Percentiles rank a stretch among this genome's conserved stretches.
phyloP scores from a whole-genome alignment of 2,888 invertebrate genomes.

The Acronicta psi region DNA sequence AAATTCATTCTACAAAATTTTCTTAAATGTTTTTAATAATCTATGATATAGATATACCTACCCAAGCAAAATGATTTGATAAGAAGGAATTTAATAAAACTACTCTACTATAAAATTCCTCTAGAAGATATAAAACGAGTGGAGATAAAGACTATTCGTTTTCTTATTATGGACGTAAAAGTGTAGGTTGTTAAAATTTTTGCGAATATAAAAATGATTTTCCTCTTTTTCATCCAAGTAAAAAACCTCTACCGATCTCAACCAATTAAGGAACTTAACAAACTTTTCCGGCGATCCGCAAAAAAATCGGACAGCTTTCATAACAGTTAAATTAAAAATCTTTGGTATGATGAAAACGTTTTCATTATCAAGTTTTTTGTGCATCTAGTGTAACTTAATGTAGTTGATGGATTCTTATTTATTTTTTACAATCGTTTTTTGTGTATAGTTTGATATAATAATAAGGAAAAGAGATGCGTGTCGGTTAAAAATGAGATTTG shows the following conservation, averaged over 20 bases:
- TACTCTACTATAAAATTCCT: background rate
- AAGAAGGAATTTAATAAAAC: too few relatives aligned
- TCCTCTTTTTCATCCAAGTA: conserved; percentile 7
- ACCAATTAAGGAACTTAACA: conserved; percentile 30
- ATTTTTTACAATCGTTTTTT: conserved; percentile 22
- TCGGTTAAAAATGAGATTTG: background rate
- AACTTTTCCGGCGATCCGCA: conserved; percentile 26
- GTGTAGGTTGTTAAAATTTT: background rate
- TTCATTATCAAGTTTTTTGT: conserved; percentile 26
- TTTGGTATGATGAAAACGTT: conserved; percentile 37
- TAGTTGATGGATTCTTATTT: conserved; percentile 26
- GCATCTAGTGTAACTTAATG: conserved; percentile 5
- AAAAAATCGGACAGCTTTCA: conserved; percentile 21
- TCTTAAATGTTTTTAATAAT: too few relatives aligned
- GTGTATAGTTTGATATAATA: conserved; percentile 28
- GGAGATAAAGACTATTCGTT: background rate
- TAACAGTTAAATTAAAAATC: conserved; percentile 38
- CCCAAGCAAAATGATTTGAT: too few relatives aligned
- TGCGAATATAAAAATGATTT: background rate
- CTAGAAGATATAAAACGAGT: background rate
- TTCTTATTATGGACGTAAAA: background rate
- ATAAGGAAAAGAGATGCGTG: conserved; percentile 24
- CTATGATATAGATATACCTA: too few relatives aligned
- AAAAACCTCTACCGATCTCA: conserved; percentile 13
- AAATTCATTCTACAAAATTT: too few relatives aligned